Evolutionary conservation across 1,140 invertebrate genomes (phyloP), one percentile per base, ranked within the genome.

Genomic region (Zophobas atratus): DNA sequence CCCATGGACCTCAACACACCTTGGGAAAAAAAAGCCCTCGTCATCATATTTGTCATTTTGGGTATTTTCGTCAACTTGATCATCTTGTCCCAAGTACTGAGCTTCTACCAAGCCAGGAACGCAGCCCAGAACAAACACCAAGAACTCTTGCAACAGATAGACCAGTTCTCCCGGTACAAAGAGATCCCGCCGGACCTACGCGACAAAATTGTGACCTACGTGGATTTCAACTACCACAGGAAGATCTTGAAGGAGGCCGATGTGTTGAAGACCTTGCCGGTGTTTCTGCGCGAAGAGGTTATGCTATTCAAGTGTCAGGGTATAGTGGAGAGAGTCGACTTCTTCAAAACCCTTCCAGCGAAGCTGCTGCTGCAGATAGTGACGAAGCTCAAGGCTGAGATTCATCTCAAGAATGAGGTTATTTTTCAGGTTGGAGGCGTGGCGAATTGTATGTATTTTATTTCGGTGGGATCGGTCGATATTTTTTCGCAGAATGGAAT

Each of bases 211-310:
- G 70, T 79, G 33, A 56, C 70, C 20, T 84, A 82, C 41, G 83
- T 82, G 67, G 79, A 84, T 43, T 84, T 83, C 43, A 78, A 73
- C 32, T 84, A 82, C 53, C 83, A 84, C 20, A 20, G 20, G 20
- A 20, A 20, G 20, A 20, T 20, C 20, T 20, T 20, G 20, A 20
- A 20, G 20, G 63, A 81, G 48, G 8, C 48, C 1, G 75, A 79
- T n/a, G 77, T 82, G 34, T 32, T 81, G 2, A 6, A 34, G 6
- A 81, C 79, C 20, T 8, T 82, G 32, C 75, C 81, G 0, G 63
- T 72, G 3, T 73, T 70, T 41, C 46, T 81, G 48, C 56, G 57
- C 20, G 48, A 76, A 43, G 79, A 46, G 43, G 8, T 46, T 46
- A 46, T 46, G 43, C 43, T 46, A 4, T 8, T 4, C 43, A 46